Evolutionary conservation across 2,888 invertebrate genomes (phyloP).

Genomic region (Norana najaformis): DNA sequence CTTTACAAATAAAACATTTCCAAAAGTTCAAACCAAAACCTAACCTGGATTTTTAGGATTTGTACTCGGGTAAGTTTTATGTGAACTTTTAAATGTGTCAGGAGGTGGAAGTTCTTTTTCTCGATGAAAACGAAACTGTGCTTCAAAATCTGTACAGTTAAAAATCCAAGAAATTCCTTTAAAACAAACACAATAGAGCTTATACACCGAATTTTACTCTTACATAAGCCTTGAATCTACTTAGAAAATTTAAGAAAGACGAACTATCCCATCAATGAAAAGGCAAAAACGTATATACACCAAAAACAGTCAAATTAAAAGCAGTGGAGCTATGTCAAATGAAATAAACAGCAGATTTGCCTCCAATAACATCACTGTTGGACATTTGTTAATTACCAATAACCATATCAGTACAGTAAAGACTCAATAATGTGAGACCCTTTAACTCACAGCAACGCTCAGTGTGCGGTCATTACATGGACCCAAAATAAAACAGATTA

Average conservation of each 20-base stretch:
- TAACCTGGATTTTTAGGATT: constrained; percentile 13
- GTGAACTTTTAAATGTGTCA: not conserved
- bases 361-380: too few species aligned
- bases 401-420: too few species aligned
- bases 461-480: too few species aligned
- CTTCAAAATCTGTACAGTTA: not conserved
- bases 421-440: too few species aligned
- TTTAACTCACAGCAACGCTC: too few species aligned
- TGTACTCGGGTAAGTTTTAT: not conserved
- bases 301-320: too few species aligned
- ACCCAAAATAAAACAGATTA: too few species aligned
- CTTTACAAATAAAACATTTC: too few species aligned
- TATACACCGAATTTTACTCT: not conserved
- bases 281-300: too few species aligned
- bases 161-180: not conserved
- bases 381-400: too few species aligned
- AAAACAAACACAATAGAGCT: not conserved
- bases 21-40: not conserved
- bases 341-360: too few species aligned
- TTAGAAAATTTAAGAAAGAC: not conserved
- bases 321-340: too few species aligned
- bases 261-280: not conserved
- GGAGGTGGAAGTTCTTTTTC: not conserved
- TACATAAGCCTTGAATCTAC: not conserved
- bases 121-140: constrained; percentile 6